phyloP scores from a whole-genome alignment of 1,140 invertebrate genomes.

The Aphelinus certus region DNA sequence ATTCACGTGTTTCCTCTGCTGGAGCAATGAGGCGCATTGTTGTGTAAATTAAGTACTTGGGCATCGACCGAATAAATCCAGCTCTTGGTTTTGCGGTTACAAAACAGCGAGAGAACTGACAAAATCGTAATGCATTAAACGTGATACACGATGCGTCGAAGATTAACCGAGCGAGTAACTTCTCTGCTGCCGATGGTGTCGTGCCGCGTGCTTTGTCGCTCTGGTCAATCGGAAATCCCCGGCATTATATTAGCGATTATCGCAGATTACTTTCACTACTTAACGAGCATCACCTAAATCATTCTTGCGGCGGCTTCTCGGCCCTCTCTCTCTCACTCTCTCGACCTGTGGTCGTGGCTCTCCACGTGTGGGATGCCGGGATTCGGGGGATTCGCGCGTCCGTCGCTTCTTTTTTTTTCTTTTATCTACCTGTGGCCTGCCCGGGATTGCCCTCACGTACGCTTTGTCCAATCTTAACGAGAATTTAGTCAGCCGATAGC shows the following conservation, averaged over 20 bases:
- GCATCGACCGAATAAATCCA: too few species aligned
- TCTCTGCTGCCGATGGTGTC: too few species aligned
- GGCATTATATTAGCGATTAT: conserved; percentile 26
- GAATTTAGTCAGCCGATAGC: conserved; percentile 17
- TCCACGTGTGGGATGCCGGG: too few species aligned
- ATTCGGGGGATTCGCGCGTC: neutral
- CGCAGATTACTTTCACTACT: conserved; percentile 14
- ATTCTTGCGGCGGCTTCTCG: neutral
- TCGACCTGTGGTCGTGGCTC: too few species aligned
- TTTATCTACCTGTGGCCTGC: neutral
- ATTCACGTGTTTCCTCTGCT: too few species aligned
- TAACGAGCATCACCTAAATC: conserved; percentile 25
- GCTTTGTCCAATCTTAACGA: conserved; percentile 3
- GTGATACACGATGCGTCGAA: conserved; percentile 1
- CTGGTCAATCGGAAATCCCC: conserved; percentile 1
- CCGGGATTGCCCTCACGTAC: conserved; percentile 11
- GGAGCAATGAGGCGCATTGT: too few species aligned
- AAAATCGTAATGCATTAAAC: neutral
- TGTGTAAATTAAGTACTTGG: too few species aligned
- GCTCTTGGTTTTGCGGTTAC: too few species aligned
- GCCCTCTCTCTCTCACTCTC: neutral
- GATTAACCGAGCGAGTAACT: conserved; percentile 7
- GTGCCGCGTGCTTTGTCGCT: neutral
- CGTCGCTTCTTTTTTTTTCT: neutral
- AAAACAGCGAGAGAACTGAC: neutral